Percentiles rank a stretch among this genome's conserved stretches.
Conservation (phyloP, 2,113 vertebrate species). For the Rhineura floridana region DNA sequence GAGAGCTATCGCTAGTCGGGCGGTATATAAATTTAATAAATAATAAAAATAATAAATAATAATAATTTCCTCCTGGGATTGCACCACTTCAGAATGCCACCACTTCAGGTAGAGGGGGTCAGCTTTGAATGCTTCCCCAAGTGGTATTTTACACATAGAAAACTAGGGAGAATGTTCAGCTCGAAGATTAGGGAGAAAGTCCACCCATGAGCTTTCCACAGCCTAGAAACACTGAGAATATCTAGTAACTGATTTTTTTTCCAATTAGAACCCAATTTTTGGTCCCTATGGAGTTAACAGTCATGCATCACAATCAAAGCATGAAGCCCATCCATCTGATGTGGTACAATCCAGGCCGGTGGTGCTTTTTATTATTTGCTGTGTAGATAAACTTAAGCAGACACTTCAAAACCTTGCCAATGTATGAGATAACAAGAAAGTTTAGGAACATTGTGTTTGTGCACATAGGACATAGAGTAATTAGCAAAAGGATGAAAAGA, state of each 20-base stretch:
- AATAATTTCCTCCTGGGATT: too few relatives aligned
- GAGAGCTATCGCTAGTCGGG: too few relatives aligned
- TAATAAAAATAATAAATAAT: too few relatives aligned
- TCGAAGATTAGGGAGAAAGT: too few relatives aligned
- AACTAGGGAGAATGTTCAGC: too few relatives aligned
- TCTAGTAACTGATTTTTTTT: too few relatives aligned
- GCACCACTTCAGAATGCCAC: background rate
- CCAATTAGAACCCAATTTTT: background rate
- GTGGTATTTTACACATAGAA: too few relatives aligned
- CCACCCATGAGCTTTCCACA: too few relatives aligned
- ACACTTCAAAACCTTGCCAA: background rate
- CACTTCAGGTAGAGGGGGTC: background rate
- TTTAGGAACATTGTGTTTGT: background rate
- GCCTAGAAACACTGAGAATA: too few relatives aligned
- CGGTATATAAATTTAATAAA: too few relatives aligned
- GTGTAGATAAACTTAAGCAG: background rate
- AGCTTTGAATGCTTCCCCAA: too few relatives aligned
- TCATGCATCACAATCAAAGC: background rate
- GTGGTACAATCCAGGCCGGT: background rate
- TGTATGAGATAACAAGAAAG: background rate
- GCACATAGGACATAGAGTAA: background rate
- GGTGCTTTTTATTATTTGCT: background rate
- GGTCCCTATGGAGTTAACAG: background rate
- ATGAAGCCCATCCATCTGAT: background rate
- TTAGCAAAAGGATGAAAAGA: constrained; percentile 32